Percentiles rank a stretch among this genome's conserved stretches.
phyloP scores from a whole-genome alignment of 1,140 invertebrate species.

The Pogonomyrmex barbatus region DNA sequence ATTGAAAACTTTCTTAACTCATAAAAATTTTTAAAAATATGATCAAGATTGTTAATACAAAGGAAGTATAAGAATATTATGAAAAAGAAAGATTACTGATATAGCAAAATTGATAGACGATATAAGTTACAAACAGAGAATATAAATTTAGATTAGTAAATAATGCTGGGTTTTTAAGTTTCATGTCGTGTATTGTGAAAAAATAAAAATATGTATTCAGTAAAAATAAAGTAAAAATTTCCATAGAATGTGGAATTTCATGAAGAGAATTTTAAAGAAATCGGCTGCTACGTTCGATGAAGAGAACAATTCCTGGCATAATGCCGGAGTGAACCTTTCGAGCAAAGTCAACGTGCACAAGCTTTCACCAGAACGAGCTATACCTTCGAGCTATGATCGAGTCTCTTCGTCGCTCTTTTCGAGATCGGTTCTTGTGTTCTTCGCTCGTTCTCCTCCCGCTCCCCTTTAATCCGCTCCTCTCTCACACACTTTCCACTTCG shows the following conservation, averaged over 20 bases:
- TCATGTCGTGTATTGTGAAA: neutral
- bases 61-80: neutral
- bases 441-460: constrained; percentile 49
- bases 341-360: constrained; percentile 56
- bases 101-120: neutral
- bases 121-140: neutral
- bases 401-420: constrained; percentile 42
- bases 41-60: neutral
- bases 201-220: neutral
- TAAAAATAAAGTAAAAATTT: neutral
- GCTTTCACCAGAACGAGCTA: constrained; percentile 69
- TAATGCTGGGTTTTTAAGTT: neutral
- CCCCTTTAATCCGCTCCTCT: constrained; percentile 27
- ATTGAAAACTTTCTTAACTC: neutral
- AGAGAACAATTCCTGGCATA: constrained; percentile 60
- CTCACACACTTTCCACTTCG: constrained; percentile 45
- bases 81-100: neutral
- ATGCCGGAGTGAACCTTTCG: constrained; percentile 53
- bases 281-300: constrained; percentile 28
- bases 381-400: constrained; percentile 59
- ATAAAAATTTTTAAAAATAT: neutral
- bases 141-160: neutral
- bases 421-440: constrained; percentile 48
- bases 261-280: constrained; percentile 29
- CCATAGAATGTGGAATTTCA: neutral